Evolutionary conservation across 2,797 vertebrate species (phyloP).

Genomic region (Rhabdomys pumilio): DNA sequence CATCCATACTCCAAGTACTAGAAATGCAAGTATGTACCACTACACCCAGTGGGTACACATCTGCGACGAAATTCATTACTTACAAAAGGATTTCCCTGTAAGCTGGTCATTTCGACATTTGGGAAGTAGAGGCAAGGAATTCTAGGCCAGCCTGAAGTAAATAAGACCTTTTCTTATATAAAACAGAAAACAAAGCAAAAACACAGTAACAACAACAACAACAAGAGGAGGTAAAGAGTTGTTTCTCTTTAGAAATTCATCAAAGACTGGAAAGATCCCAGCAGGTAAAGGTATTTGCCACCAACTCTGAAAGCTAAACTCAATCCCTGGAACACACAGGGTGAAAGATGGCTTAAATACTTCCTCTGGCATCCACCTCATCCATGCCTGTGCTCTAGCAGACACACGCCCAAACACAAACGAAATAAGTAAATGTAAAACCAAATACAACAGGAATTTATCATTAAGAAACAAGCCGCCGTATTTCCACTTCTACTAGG

Average conservation of each 20-base stretch:
- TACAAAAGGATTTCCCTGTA: background rate
- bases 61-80: conserved; percentile 27
- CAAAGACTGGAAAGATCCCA: background rate
- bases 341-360: background rate
- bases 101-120: background rate
- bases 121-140: background rate
- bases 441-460: background rate
- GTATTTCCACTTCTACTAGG: background rate
- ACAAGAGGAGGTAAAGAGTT: background rate
- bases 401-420: background rate
- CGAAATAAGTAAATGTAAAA: background rate
- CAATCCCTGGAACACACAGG: background rate
- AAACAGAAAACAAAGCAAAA: background rate
- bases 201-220: background rate
- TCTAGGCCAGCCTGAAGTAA: background rate
- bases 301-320: background rate
- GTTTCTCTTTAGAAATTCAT: conserved; percentile 41
- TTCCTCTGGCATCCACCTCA: background rate
- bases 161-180: background rate
- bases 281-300: background rate
- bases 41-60: background rate
- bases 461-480: background rate
- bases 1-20: background rate
- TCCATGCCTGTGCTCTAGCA: background rate
- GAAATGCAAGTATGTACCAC: background rate